Evolutionary conservation across 2,888 invertebrate genomes (phyloP).

Genomic region (Ochropleura leucogaster): DNA sequence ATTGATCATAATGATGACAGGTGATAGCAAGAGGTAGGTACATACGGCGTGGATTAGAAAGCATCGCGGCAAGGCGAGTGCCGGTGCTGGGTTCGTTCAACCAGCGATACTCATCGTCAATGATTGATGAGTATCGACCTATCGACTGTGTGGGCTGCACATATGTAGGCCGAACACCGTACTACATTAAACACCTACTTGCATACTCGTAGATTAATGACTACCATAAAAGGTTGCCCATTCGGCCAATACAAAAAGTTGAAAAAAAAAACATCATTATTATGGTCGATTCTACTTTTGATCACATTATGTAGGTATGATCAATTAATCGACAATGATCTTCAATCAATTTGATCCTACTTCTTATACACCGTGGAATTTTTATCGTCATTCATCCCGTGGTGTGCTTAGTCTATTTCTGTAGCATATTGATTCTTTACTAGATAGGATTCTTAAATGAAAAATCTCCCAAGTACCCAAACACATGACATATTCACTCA

Average conservation of each 20-base stretch:
- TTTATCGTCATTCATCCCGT: slow-evolving; percentile 18
- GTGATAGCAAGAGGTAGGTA: slow-evolving; percentile 64
- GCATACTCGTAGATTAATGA: slow-evolving; percentile 72
- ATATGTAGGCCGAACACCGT: slow-evolving; percentile 77
- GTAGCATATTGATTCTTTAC: not conserved
- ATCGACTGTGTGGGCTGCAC: slow-evolving; percentile 82
- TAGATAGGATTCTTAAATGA: not conserved
- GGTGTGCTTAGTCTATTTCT: slow-evolving; percentile 8
- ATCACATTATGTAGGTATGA: slow-evolving; percentile 9
- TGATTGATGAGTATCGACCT: slow-evolving; percentile 81
- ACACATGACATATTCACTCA: slow-evolving; percentile 6
- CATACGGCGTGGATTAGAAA: slow-evolving; percentile 78
- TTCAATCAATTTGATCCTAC: slow-evolving; percentile 6
- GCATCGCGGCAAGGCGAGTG: slow-evolving; percentile 71
- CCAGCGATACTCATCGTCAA: slow-evolving; percentile 77
- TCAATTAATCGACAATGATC: slow-evolving; percentile 15
- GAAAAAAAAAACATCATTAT: not conserved
- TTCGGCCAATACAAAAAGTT: slow-evolving; percentile 33
- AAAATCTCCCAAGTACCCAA: slow-evolving; percentile 9
- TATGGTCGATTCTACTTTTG: slow-evolving; percentile 34
- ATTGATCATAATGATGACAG: slow-evolving; percentile 70
- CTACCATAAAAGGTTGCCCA: slow-evolving; percentile 72
- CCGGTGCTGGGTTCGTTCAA: slow-evolving; percentile 76
- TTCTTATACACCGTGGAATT: slow-evolving; percentile 21
- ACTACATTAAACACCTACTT: slow-evolving; percentile 81